Evolutionary conservation across 2,888 invertebrate genomes (phyloP).

Genomic region (Timandra comae): DNA sequence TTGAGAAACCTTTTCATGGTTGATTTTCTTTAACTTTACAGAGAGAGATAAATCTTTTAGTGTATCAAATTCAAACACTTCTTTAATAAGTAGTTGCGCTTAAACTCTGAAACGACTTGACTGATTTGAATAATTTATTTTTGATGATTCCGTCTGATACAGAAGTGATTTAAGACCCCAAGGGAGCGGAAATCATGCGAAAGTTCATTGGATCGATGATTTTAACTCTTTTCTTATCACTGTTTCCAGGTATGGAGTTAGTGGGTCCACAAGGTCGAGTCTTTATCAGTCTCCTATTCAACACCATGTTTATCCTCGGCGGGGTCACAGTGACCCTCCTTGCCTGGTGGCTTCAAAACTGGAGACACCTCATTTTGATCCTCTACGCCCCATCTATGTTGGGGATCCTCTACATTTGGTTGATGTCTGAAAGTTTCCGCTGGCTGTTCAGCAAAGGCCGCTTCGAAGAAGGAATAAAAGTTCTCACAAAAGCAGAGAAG

Average conservation of each 20-base stretch:
- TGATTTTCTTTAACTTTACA: too few relatives aligned
- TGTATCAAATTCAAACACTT: too few relatives aligned
- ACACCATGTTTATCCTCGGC: slow-evolving; percentile 69
- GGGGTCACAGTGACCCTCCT: slow-evolving; percentile 62
- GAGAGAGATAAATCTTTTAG: too few relatives aligned
- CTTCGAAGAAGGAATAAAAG: slow-evolving; percentile 79
- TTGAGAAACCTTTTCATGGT: too few relatives aligned
- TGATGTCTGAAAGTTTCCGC: slow-evolving; percentile 60
- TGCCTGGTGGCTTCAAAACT: slow-evolving; percentile 65
- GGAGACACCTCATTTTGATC: slow-evolving; percentile 62
- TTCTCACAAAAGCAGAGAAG: slow-evolving; percentile 78
- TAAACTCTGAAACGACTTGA: too few relatives aligned
- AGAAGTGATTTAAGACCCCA: too few relatives aligned
- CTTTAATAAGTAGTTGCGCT: too few relatives aligned
- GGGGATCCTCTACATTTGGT: slow-evolving; percentile 58
- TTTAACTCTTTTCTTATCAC: too few relatives aligned
- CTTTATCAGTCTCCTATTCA: slow-evolving; percentile 64
- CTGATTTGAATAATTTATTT: too few relatives aligned
- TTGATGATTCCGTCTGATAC: too few relatives aligned
- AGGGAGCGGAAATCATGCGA: too few relatives aligned
- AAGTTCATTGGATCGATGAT: too few relatives aligned
- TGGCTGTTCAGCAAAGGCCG: slow-evolving; percentile 79
- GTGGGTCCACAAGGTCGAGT: slow-evolving; percentile 69
- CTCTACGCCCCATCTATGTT: slow-evolving; percentile 64
- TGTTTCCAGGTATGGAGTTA: slow-evolving; percentile 55